Evolutionary conservation across 2,797 vertebrate genomes (phyloP).

Genomic region (Saxicola maurus): DNA sequence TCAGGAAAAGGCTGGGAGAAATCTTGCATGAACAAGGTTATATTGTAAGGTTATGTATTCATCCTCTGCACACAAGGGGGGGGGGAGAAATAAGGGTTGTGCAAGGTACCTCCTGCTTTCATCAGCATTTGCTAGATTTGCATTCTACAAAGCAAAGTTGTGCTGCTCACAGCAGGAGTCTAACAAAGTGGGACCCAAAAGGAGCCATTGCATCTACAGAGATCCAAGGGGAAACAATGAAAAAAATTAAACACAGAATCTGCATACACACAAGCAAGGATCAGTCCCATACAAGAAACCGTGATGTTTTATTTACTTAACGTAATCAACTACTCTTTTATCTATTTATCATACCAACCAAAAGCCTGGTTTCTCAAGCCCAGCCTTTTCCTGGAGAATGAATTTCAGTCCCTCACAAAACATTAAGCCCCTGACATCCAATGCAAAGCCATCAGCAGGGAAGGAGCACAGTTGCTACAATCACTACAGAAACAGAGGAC

Average conservation of each 20-base stretch:
- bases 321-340: background rate
- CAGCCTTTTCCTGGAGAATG: background rate
- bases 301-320: background rate
- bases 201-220: background rate
- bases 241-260: background rate
- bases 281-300: background rate
- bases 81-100: background rate
- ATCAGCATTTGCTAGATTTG: background rate
- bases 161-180: background rate
- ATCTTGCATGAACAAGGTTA: background rate
- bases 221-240: background rate
- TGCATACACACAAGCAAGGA: background rate
- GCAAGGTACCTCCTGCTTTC: background rate
- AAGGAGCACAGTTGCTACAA: accelerated
- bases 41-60: background rate
- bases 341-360: background rate
- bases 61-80: background rate
- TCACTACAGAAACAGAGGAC: background rate
- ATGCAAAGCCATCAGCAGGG: background rate
- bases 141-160: background rate
- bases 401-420: background rate
- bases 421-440: background rate
- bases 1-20: background rate
- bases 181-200: background rate
- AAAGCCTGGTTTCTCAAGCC: background rate